phyloP scores from a whole-genome alignment of 2,113 vertebrate species.

The Tonatia bakeri region DNA sequence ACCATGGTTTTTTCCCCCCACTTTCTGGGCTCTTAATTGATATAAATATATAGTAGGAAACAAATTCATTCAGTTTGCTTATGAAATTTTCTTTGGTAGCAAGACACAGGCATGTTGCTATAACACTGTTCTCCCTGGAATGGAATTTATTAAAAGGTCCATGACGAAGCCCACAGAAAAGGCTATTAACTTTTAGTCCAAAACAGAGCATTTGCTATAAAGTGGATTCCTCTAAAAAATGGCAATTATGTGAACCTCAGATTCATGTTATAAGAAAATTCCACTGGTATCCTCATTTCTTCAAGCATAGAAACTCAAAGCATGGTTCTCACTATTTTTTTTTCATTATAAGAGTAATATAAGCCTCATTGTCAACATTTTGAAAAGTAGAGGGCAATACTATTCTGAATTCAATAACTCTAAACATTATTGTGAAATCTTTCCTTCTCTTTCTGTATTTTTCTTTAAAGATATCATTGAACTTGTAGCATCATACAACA shows the following conservation, averaged over 20 bases:
- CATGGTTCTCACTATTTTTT: background rate
- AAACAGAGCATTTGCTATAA: background rate
- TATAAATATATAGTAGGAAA: background rate
- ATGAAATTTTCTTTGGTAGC: background rate
- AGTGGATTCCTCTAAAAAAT: background rate
- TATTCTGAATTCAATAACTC: background rate
- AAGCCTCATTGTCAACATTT: background rate
- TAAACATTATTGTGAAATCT: background rate
- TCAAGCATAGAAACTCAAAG: background rate
- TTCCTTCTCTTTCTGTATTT: background rate
- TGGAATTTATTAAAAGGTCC: background rate
- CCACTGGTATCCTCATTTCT: background rate
- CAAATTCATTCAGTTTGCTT: conserved; percentile 8
- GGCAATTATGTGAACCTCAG: background rate
- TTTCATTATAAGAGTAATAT: background rate
- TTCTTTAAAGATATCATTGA: background rate
- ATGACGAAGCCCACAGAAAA: background rate
- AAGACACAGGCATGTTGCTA: background rate
- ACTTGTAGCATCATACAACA: background rate
- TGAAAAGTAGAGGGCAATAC: background rate
- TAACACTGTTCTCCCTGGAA: background rate
- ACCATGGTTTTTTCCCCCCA: background rate
- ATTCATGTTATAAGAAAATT: background rate
- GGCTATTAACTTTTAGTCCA: background rate
- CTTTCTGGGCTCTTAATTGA: background rate